A percentile compares a stretch with the other conserved stretches of the same genome.
These are phyloP conservation scores for Papilio polytes DNA, from an alignment of 1,140 invertebrate genomes.

Conservation along the genomic window DNA sequence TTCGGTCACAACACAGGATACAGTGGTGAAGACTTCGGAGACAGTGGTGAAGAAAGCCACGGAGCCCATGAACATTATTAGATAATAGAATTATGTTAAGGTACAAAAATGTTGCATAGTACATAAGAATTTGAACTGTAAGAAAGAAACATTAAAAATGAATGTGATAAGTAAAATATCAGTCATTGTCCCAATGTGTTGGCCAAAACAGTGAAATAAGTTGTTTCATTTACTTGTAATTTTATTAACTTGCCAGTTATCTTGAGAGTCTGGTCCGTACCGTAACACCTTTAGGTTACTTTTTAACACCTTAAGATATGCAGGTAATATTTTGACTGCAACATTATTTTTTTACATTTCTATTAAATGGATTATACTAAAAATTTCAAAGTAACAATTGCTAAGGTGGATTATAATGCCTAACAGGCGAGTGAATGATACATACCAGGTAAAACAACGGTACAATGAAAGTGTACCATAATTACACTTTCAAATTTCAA, in stretches of 20 bases:
- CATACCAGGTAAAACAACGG: neutral
- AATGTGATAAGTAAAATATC: neutral
- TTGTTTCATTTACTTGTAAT: neutral
- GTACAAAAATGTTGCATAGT: conserved; percentile 3
- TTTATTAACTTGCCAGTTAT: neutral
- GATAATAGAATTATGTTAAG: neutral
- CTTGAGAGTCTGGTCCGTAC: neutral
- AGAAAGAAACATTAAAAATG: conserved; percentile 2
- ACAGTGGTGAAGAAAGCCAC: conserved; percentile 1
- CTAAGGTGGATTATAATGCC: neutral
- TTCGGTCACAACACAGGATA: conserved; percentile 4
- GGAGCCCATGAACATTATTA: conserved; percentile 15
- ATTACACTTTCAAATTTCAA: conserved; percentile 10
- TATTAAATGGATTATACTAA: neutral
- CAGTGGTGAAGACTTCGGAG: neutral
- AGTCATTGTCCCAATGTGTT: neutral
- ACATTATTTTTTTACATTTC: neutral
- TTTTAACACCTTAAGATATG: neutral
- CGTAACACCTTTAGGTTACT: neutral
- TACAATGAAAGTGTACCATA: conserved; percentile 2
- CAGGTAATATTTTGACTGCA: neutral
- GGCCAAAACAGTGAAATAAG: neutral
- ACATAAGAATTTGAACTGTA: neutral
- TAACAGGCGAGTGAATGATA: neutral
- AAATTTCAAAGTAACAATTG: neutral